Evolutionary conservation across 2,113 vertebrate genomes (phyloP), one percentile per base, ranked within the genome.

Genomic region (Solenodon paradoxus): DNA sequence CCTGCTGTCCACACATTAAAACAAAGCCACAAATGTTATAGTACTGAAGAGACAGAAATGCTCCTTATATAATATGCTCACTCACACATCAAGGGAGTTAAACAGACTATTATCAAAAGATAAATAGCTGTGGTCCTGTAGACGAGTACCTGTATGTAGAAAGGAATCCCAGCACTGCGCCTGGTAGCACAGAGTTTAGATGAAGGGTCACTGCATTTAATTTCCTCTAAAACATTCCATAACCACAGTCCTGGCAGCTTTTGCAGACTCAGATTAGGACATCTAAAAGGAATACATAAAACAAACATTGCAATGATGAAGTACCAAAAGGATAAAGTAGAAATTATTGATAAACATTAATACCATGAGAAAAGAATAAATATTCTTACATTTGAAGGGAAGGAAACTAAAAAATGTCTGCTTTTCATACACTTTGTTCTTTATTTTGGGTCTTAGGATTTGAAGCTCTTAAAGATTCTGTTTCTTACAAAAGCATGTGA

Each of bases 161-260:
- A 99, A 3, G 99, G 99, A 96, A 99, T 99, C 38, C 99, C 99
- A 11, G 99, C 99, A 79, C 99, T 99, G 88, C 99, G 99, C 38
- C 99, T 98, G 0, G 99, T 99, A 85, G 99, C 99, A 95, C 99
- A 99, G 13, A 99, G 98, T 24, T 99, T 99, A 45, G 99, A 99
- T 0, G 99, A 98, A 35, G 99, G 99, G 97, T 99, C 98, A 40
- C 99, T 99, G 96, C 98, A 98, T 96, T 99, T 99, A 86, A 99
- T 99, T 98, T 99, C 99, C 96, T 99, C 98, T 57, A 99, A 98
- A 79, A 99, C 99, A 95, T 97, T 98, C 61, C 97, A 97, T 66
- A 99, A 97, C 99, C 99, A 99, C 89, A 97, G 98, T 78, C 99
- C 97, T 0, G 99, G 99, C 87, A 99, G 99, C 97, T 98, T 98